phyloP scores from a whole-genome alignment of 2,797 vertebrate species.

The Oophaga sylvatica region DNA sequence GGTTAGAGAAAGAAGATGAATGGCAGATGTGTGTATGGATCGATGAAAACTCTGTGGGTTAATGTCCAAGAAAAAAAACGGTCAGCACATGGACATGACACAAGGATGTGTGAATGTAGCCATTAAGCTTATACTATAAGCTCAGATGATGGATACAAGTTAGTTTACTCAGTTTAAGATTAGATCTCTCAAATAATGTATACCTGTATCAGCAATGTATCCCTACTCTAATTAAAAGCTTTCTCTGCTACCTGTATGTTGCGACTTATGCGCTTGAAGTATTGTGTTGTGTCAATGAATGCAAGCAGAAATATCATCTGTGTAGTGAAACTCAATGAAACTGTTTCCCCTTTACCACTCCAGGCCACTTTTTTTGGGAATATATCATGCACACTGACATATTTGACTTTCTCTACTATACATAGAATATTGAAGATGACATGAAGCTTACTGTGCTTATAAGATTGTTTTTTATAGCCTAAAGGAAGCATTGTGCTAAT shows the following conservation, averaged over 20 bases:
- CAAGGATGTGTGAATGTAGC: too few species aligned
- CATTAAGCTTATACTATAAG: not conserved
- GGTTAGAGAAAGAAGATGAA: too few species aligned
- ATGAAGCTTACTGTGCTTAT: constrained; percentile 26
- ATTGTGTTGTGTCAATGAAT: not conserved
- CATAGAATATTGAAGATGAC: constrained; percentile 34
- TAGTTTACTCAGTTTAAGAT: not conserved
- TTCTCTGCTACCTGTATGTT: not conserved
- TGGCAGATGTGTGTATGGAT: too few species aligned
- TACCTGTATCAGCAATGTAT: not conserved
- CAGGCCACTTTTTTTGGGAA: not conserved
- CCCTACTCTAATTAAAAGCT: not conserved
- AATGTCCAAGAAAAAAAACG: too few species aligned
- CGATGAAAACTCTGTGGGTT: too few species aligned
- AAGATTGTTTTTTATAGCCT: not conserved
- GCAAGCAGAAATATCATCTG: not conserved
- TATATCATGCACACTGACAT: constrained; percentile 12
- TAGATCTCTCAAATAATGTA: not conserved
- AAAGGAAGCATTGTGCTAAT: constrained; percentile 19
- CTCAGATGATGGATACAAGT: not conserved
- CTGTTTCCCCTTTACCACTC: not conserved
- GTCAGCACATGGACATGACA: too few species aligned
- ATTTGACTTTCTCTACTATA: constrained; percentile 22
- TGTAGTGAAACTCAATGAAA: not conserved
- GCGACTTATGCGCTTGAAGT: not conserved